A percentile compares a stretch with the other conserved stretches of the same genome.
Evolutionary conservation across 2,113 vertebrate genomes (phyloP).

Genomic region (Leucoraja erinaceus): DNA sequence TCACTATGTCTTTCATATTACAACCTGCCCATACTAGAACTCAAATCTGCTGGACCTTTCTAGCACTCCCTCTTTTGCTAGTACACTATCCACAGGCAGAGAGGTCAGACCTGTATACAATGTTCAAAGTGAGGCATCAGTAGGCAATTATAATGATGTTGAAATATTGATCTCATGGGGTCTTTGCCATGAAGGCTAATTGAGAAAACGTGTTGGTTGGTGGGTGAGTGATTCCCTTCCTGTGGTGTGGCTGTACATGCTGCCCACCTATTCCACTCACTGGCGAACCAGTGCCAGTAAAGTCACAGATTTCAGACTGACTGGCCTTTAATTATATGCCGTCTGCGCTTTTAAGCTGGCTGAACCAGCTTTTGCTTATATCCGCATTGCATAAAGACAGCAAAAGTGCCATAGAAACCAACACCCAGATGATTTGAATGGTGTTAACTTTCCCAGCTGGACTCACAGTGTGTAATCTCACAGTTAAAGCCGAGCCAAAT

Average conservation of each 20-base stretch:
- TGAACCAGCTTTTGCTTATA: neutral
- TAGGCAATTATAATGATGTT: no score
- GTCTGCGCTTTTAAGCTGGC: neutral
- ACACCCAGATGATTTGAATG: neutral
- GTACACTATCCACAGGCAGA: no score
- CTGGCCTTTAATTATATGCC: neutral
- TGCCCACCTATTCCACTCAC: neutral
- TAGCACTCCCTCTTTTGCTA: no score
- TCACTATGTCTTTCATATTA: no score
- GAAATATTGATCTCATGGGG: no score
- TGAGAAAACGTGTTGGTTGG: no score
- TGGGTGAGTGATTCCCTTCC: no score
- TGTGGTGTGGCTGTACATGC: neutral
- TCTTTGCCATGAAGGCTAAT: no score
- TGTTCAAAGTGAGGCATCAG: no score
- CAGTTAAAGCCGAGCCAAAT: neutral
- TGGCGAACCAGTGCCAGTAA: neutral
- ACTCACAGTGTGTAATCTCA: neutral
- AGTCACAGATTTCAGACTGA: neutral
- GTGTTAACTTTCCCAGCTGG: slow-evolving; percentile 14
- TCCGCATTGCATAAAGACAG: neutral
- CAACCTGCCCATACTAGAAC: no score
- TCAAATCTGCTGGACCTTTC: no score
- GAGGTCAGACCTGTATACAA: no score
- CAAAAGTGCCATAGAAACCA: neutral